A percentile compares a stretch with the other conserved stretches of the same genome.
phyloP scores from a whole-genome alignment of 2,888 invertebrate species.

The Drosophila rellima region DNA sequence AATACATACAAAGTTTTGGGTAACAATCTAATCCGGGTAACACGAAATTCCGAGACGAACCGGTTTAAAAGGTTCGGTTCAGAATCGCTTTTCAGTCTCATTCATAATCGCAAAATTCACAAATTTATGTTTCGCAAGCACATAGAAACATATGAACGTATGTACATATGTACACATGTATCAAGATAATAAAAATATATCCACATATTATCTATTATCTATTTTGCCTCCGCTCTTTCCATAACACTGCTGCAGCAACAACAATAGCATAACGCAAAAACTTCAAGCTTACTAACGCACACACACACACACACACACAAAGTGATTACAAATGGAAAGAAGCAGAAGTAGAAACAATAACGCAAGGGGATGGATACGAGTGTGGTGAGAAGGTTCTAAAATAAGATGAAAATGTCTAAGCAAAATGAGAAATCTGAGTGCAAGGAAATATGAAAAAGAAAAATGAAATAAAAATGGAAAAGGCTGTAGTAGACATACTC shows the following conservation, averaged over 20 bases:
- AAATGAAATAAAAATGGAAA: constrained; percentile 21
- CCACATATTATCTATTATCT: not conserved
- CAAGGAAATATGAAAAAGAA: constrained; percentile 43
- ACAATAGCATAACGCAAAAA: constrained; percentile 12
- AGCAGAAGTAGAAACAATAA: constrained; percentile 21
- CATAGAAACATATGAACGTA: not conserved
- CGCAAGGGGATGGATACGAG: not conserved
- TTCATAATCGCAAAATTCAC: too few species aligned
- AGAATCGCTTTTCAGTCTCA: too few species aligned
- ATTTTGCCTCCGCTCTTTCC: not conserved
- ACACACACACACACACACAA: constrained; percentile 5
- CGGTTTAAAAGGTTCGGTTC: too few species aligned
- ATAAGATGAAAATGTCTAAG: constrained; percentile 44
- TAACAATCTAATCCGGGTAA: too few species aligned
- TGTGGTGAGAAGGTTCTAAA: constrained; percentile 14
- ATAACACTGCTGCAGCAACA: constrained; percentile 6
- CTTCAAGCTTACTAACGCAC: not conserved
- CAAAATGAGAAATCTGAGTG: constrained; percentile 46
- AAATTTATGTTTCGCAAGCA: too few species aligned
- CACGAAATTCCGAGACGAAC: too few species aligned
- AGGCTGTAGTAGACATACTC: constrained; percentile 38
- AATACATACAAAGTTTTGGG: too few species aligned
- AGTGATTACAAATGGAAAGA: constrained; percentile 14
- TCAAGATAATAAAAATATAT: not conserved
- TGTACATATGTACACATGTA: not conserved